phyloP scores from a whole-genome alignment of 1,140 invertebrate genomes.

The Zaprionus gabonicus region DNA sequence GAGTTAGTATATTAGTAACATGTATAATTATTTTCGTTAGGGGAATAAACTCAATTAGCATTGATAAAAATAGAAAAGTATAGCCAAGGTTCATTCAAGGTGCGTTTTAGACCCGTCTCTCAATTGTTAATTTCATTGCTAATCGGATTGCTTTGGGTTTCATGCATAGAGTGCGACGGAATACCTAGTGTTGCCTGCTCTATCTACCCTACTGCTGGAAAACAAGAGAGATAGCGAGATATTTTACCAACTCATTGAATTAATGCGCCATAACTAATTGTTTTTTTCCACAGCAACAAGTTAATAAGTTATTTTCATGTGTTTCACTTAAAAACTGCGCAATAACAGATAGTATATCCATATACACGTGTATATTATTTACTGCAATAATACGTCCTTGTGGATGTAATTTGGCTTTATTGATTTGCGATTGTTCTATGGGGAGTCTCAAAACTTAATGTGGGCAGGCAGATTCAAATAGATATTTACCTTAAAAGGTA shows the following conservation, averaged over 20 bases:
- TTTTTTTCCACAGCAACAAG: background rate
- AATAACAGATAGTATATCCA: background rate
- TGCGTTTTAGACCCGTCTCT: background rate
- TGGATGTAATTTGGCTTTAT: slow-evolving; percentile 19
- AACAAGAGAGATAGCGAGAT: slow-evolving; percentile 2
- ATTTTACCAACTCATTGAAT: background rate
- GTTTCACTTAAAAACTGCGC: background rate
- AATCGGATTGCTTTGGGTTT: background rate
- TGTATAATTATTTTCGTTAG: background rate
- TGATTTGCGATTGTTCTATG: slow-evolving; percentile 5
- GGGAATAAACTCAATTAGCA: background rate
- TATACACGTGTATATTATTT: background rate
- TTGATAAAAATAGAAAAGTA: background rate
- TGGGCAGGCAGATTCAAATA: slow-evolving; percentile 1
- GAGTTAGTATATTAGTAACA: background rate
- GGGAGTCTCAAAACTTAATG: slow-evolving; percentile 5
- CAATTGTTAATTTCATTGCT: background rate
- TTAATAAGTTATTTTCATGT: background rate
- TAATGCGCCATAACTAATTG: background rate
- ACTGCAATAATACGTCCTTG: background rate
- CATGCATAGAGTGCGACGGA: background rate
- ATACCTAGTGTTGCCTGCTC: background rate
- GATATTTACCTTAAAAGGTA: slow-evolving; percentile 20
- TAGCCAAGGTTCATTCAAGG: background rate
- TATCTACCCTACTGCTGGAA: background rate